Percentiles rank a stretch among this genome's conserved stretches.
Conservation (phyloP, 2,797 vertebrate genomes). For the Megalops cyprinoides region DNA sequence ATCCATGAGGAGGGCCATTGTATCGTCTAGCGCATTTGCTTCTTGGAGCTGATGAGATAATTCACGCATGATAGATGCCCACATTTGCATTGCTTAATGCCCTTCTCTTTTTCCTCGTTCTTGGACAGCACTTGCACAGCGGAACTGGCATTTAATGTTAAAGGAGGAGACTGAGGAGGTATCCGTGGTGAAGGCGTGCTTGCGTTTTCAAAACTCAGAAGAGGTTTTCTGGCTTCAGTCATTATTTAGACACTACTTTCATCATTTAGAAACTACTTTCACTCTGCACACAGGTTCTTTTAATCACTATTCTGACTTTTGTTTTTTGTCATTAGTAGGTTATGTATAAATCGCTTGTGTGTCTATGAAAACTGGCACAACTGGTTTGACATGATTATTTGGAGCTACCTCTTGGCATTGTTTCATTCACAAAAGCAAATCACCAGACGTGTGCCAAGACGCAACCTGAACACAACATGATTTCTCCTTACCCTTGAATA, state of each 20-base stretch:
- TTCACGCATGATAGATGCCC: not conserved
- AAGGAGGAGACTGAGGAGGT: not conserved
- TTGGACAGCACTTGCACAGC: not conserved
- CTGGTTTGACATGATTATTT: not conserved
- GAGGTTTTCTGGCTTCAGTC: not conserved
- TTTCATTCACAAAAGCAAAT: not conserved
- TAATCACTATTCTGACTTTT: not conserved
- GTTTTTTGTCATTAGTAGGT: too few relatives aligned
- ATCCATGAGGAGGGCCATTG: not conserved
- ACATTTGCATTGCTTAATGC: not conserved
- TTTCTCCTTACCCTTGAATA: too few relatives aligned
- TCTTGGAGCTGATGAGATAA: not conserved
- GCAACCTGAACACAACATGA: too few relatives aligned
- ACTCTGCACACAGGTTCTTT: not conserved
- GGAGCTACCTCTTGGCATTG: not conserved
- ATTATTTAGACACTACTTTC: not conserved
- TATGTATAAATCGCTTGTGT: too few relatives aligned
- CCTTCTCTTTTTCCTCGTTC: not conserved
- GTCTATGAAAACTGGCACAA: not conserved
- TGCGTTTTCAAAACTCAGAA: not conserved
- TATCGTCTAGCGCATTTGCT: not conserved
- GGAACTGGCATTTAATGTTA: not conserved
- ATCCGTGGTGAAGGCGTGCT: not conserved
- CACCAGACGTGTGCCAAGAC: not conserved
- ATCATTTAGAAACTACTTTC: not conserved